These are phyloP conservation scores for Callinectes sapidus DNA, from an alignment of 2,888 invertebrate genomes.

Conservation along the genomic window DNA sequence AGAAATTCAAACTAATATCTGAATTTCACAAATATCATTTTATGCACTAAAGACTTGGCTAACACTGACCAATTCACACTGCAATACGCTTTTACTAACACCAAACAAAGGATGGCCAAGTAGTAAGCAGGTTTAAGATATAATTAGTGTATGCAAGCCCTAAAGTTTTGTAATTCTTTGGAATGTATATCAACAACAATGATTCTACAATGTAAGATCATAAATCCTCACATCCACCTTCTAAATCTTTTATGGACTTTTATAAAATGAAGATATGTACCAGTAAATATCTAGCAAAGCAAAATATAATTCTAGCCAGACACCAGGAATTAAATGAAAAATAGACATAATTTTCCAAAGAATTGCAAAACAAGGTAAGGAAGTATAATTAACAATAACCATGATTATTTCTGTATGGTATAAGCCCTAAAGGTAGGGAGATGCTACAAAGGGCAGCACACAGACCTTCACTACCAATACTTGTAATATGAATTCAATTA, in stretches of 20 bases:
- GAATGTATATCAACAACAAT: background rate
- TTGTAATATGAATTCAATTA: background rate
- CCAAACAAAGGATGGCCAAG: background rate
- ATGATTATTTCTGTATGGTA: background rate
- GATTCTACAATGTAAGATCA: background rate
- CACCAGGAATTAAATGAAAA: background rate
- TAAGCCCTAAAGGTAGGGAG: background rate
- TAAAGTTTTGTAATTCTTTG: background rate
- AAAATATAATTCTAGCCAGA: no score
- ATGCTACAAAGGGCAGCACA: background rate
- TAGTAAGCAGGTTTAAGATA: background rate
- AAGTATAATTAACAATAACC: background rate
- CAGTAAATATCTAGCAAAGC: no score
- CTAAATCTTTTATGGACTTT: background rate
- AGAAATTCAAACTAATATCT: background rate
- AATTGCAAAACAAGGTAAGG: background rate
- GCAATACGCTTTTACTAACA: background rate
- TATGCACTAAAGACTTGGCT: background rate
- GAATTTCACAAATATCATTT: background rate
- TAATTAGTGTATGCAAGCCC: background rate
- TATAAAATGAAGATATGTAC: no score
- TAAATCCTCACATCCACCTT: background rate
- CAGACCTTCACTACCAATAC: background rate
- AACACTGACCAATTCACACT: background rate
- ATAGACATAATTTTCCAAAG: background rate